Evolutionary conservation across 2,888 invertebrate genomes (phyloP), one percentile per base, ranked within the genome.

Genomic region (Leptopterna dolabrata): DNA sequence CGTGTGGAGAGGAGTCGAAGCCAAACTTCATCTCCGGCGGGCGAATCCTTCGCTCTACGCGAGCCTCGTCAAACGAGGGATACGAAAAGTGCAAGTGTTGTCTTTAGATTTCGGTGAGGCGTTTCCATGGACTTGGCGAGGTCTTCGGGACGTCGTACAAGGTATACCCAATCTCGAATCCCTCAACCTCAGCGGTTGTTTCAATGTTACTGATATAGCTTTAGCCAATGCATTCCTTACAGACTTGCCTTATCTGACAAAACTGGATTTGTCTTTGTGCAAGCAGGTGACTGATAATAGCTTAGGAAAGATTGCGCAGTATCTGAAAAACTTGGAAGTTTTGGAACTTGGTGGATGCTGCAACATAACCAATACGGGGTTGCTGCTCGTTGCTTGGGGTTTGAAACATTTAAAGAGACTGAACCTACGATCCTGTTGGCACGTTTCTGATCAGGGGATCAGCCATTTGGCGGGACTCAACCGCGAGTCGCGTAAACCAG

Each of bases 281-380:
- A 98, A 98, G 92, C 98, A 98, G 93, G 96, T 98, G 88, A 97
- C 97, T n/a, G 98, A 98, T 92, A 95, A 95, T 41, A 96, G 97
- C 83, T 93, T 98, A 36, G 95, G 95, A 24, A 93, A 96, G 91
- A 97, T 98, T 92, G 96, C 97, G 71, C 96, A 96, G 91, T 95
- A 95, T 91, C 92, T 97, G 80, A 96, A 95, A 92, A 97, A 97
- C 92, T 93, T 98, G 88, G 96, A 97, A 91, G 95, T 95, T 43
- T 93, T 98, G 84, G 97, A 98, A 91, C 93, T 98, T 83, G 98
- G 98, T 19, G 98, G 98, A 0, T 98, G 98, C 92, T 95, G 96
- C 91, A 96, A 97, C 92, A 95, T 98, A 85, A 97, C 97, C 76
- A 97, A 98, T 92, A 95, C 96, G 0, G 97, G 98, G 0, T 93